Percentiles rank a stretch among this genome's conserved stretches.
Evolutionary conservation across 2,888 invertebrate species (phyloP).

Genomic region (Sialis fuliginosa): DNA sequence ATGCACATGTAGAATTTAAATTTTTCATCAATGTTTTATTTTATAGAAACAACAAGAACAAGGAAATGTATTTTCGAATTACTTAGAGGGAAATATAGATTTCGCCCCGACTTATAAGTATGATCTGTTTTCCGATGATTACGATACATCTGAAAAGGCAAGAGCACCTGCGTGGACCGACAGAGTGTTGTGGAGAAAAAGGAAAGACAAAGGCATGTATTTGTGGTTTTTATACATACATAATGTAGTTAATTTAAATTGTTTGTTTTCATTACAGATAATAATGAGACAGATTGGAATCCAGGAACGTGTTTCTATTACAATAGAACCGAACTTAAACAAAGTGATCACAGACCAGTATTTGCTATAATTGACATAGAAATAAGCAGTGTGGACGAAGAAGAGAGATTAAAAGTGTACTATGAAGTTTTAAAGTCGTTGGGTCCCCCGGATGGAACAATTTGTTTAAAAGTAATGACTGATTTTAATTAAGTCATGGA

Average conservation of each 20-base stretch:
- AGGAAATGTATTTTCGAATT: conserved; percentile 79
- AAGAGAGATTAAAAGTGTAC: conserved; percentile 62
- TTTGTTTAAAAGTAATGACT: conserved; percentile 44
- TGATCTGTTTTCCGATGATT: conserved; percentile 95
- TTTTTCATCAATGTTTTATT: conserved; percentile 1
- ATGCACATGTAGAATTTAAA: neutral
- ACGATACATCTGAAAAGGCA: conserved; percentile 96
- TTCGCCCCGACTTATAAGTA: conserved; percentile 98
- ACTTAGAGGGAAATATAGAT: conserved; percentile 75
- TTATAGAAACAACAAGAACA: conserved; percentile 52
- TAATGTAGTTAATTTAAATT: neutral
- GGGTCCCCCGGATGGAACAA: conserved; percentile 90
- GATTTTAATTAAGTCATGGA: neutral
- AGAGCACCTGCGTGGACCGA: conserved; percentile 98
- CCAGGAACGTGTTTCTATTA: conserved; percentile 74
- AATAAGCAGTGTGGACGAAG: conserved; percentile 60
- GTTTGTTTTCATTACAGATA: conserved; percentile 1
- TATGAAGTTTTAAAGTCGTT: conserved; percentile 68
- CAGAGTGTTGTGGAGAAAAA: conserved; percentile 72
- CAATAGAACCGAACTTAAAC: conserved; percentile 86
- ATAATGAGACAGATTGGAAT: conserved; percentile 42
- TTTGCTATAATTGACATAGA: conserved; percentile 81
- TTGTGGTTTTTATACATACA: neutral
- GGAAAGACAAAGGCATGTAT: neutral
- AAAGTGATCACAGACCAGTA: conserved; percentile 95